Conservation (phyloP, 2,888 invertebrate species). For the Dynastes maya region DNA sequence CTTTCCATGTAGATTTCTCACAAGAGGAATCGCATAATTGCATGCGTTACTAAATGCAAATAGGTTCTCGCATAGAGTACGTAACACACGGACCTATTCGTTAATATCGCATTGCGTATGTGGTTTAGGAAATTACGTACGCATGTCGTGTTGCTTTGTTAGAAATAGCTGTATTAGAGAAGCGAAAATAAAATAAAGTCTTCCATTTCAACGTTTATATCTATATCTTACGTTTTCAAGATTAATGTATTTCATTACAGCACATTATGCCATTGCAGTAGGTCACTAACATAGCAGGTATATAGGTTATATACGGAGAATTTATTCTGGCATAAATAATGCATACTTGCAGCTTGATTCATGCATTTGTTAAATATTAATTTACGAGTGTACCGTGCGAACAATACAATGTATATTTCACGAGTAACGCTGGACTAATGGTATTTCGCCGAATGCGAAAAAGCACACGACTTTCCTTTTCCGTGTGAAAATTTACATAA, state of each 20-base stretch:
- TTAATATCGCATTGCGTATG: too few relatives aligned
- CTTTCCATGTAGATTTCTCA: too few relatives aligned
- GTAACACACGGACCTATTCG: too few relatives aligned
- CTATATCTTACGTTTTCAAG: not conserved
- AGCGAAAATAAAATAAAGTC: too few relatives aligned
- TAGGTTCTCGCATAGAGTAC: too few relatives aligned
- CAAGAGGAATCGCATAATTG: too few relatives aligned
- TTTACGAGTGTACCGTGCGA: constrained; percentile 6
- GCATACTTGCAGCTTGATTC: constrained; percentile 7
- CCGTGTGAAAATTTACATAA: constrained; percentile 32
- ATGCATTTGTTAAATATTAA: constrained; percentile 29
- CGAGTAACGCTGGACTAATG: not conserved
- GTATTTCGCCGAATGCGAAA: not conserved
- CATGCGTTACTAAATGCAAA: too few relatives aligned
- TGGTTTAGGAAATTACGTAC: too few relatives aligned
- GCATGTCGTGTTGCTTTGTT: too few relatives aligned
- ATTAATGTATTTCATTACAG: constrained; percentile 21
- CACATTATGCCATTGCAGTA: constrained; percentile 21
- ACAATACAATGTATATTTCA: constrained; percentile 2
- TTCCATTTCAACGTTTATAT: not conserved
- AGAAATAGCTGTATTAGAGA: too few relatives aligned
- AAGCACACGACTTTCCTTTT: constrained; percentile 3
- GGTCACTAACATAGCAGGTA: constrained; percentile 10
- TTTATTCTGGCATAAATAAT: constrained; percentile 27
- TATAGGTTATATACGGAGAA: not conserved